phyloP scores from a whole-genome alignment of 2,888 invertebrate genomes.

The Andricus curvator region DNA sequence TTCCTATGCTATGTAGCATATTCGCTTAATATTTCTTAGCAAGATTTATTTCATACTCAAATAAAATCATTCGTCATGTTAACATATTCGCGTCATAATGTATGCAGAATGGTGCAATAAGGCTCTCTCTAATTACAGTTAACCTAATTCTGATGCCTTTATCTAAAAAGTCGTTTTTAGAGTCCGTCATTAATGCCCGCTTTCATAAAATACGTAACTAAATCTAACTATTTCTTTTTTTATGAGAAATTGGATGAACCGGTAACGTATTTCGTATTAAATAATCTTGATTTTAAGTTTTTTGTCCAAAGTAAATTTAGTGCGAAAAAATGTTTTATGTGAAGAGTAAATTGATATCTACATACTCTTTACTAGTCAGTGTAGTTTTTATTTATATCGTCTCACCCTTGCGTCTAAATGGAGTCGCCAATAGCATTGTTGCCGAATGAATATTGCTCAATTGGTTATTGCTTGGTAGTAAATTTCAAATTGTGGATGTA shows the following conservation, averaged over 20 bases:
- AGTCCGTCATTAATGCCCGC: not conserved
- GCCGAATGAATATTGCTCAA: not conserved
- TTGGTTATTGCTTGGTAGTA: not conserved
- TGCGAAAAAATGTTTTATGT: not conserved
- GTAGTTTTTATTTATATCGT: not conserved
- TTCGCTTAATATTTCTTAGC: not conserved
- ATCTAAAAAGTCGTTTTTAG: not conserved
- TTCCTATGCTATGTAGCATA: not conserved
- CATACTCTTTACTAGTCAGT: slow-evolving; percentile 1
- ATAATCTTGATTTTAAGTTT: slow-evolving; percentile 5
- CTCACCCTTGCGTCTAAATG: slow-evolving; percentile 5
- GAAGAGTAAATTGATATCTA: slow-evolving; percentile 9
- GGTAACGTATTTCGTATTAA: not conserved
- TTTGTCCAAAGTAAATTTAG: not conserved
- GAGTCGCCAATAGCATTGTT: slow-evolving; percentile 6
- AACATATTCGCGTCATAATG: not conserved
- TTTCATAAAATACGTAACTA: not conserved
- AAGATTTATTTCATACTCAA: not conserved
- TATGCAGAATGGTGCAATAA: slow-evolving; percentile 6
- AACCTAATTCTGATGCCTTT: slow-evolving; percentile 20
- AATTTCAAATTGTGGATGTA: not conserved
- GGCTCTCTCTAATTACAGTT: slow-evolving; percentile 9
- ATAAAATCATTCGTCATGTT: not conserved
- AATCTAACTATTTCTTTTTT: not conserved
- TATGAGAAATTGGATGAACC: not conserved